Conservation (phyloP, 2,888 invertebrate genomes). For the Rotaria socialis region DNA sequence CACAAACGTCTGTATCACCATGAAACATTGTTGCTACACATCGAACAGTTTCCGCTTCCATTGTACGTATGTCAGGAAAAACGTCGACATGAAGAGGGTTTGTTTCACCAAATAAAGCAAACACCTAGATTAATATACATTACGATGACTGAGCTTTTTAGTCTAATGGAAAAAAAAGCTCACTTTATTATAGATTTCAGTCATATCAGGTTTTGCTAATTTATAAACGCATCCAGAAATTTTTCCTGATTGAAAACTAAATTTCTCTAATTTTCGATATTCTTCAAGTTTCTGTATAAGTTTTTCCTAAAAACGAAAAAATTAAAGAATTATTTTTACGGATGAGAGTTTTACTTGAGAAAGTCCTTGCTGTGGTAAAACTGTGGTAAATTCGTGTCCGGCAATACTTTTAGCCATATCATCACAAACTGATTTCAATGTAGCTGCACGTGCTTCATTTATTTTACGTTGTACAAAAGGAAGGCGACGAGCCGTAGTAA, state of each 20-base stretch:
- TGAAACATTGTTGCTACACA: slow-evolving; percentile 80
- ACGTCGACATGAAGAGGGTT: slow-evolving; percentile 95
- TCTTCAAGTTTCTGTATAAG: not conserved
- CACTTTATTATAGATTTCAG: not conserved
- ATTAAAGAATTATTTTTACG: not conserved
- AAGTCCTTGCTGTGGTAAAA: slow-evolving; percentile 34
- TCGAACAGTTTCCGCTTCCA: slow-evolving; percentile 93
- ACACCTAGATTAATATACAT: slow-evolving; percentile 64
- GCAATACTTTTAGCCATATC: slow-evolving; percentile 35
- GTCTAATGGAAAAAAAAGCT: not conserved
- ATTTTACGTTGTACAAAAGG: not conserved
- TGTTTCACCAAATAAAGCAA: slow-evolving; percentile 79
- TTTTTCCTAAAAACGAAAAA: not conserved
- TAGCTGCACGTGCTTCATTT: not conserved
- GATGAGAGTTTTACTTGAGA: not conserved
- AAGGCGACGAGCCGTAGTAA: not conserved
- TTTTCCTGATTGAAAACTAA: not conserved
- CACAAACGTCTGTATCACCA: slow-evolving; percentile 74
- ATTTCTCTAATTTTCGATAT: not conserved
- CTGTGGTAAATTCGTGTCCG: slow-evolving; percentile 37
- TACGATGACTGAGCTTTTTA: not conserved
- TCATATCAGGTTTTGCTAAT: not conserved
- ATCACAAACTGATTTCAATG: not conserved
- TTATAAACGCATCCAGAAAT: slow-evolving; percentile 45
- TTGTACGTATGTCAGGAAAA: slow-evolving; percentile 77